Evolutionary conservation across 2,888 invertebrate species (phyloP).

Genomic region (Caenorhabditis angaria): DNA sequence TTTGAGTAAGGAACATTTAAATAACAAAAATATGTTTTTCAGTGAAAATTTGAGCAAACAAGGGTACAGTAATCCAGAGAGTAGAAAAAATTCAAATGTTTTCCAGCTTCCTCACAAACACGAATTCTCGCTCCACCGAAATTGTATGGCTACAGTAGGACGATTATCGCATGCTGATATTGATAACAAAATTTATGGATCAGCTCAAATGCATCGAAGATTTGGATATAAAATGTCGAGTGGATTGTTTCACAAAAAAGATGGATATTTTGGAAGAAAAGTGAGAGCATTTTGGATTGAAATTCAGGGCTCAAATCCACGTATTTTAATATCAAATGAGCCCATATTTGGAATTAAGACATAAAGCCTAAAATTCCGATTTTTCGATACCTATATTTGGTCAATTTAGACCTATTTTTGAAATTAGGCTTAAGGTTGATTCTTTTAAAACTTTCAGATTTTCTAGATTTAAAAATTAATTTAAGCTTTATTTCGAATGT

Average conservation of each 20-base stretch:
- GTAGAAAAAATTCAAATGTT: background rate
- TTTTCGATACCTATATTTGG: too few relatives aligned
- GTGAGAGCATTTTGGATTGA: background rate
- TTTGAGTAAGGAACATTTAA: background rate
- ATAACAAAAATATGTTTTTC: background rate
- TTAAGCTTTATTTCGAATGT: too few relatives aligned
- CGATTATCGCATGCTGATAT: slow-evolving; percentile 67
- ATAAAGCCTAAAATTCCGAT: too few relatives aligned
- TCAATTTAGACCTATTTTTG: too few relatives aligned
- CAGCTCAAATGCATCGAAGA: slow-evolving; percentile 70
- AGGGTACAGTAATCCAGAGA: background rate
- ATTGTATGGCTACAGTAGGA: slow-evolving; percentile 71
- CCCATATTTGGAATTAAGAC: too few relatives aligned
- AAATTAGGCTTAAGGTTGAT: too few relatives aligned
- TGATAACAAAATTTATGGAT: slow-evolving; percentile 65
- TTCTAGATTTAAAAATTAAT: too few relatives aligned
- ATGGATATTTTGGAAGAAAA: slow-evolving; percentile 69
- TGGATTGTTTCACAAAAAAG: slow-evolving; percentile 69
- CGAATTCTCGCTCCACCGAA: slow-evolving; percentile 68
- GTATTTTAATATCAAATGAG: too few relatives aligned
- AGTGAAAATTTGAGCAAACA: background rate
- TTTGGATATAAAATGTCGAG: slow-evolving; percentile 71
- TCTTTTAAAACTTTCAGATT: too few relatives aligned
- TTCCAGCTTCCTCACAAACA: slow-evolving; percentile 65
- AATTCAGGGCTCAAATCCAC: too few relatives aligned